phyloP scores from a whole-genome alignment of 2,113 vertebrate species.

The Scalopus aquaticus region DNA sequence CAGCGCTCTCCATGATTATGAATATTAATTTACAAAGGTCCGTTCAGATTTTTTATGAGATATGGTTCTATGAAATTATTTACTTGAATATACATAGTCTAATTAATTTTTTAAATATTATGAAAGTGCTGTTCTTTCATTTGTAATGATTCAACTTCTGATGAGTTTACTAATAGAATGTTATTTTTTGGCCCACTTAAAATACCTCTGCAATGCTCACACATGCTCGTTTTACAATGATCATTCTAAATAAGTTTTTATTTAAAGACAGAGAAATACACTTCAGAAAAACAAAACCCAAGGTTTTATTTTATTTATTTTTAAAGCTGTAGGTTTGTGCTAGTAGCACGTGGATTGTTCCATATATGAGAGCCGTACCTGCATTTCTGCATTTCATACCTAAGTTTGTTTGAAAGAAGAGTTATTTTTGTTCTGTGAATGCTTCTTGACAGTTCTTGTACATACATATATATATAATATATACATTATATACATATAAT shows the following conservation, averaged over 20 bases:
- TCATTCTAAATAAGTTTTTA: conserved; percentile 90
- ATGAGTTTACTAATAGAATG: conserved; percentile 15
- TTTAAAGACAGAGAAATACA: conserved; percentile 84
- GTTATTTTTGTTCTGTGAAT: conserved; percentile 92
- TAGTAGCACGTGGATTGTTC: conserved; percentile 84
- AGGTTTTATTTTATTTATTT: conserved; percentile 84
- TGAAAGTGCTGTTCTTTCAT: conserved; percentile 32
- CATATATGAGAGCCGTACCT: conserved; percentile 85
- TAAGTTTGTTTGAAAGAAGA: conserved; percentile 89
- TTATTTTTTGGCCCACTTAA: conserved; percentile 19
- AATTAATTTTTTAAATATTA: not conserved
- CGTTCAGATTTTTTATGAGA: conserved; percentile 1
- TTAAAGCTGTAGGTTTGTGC: conserved; percentile 88
- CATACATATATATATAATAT: conserved; percentile 80
- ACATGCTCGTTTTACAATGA: conserved; percentile 81
- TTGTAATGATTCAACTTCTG: conserved; percentile 46
- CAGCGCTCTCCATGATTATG: not conserved
- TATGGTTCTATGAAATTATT: not conserved
- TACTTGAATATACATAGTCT: conserved; percentile 6
- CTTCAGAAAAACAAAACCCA: conserved; percentile 81
- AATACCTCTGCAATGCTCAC: conserved; percentile 35
- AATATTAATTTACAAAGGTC: not conserved
- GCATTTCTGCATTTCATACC: conserved; percentile 90
- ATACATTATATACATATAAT: no score
- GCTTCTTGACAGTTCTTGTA: conserved; percentile 89